These are phyloP conservation scores for Barnardius zonarius DNA, from an alignment of 2,113 vertebrate species.

Conservation along the genomic window DNA sequence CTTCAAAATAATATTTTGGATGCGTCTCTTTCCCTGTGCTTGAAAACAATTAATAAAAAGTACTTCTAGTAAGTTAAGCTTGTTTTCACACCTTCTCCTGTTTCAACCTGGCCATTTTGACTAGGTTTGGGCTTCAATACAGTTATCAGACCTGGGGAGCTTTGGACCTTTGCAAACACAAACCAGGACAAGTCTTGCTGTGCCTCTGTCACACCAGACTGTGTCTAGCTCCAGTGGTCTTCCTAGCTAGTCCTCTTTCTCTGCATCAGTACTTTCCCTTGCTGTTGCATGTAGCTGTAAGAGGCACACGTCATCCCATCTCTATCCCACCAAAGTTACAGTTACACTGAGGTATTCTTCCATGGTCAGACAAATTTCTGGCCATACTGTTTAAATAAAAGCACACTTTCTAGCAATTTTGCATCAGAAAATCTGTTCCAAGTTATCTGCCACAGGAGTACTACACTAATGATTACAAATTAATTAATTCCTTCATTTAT, in stretches of 20 bases:
- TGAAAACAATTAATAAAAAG: slow-evolving; percentile 20
- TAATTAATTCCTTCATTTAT: slow-evolving; percentile 24
- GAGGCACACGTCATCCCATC: not conserved
- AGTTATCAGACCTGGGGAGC: not conserved
- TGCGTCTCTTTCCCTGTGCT: slow-evolving; percentile 28
- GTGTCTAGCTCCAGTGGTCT: not conserved
- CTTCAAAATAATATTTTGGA: not conserved
- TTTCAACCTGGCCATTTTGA: not conserved
- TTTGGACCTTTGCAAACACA: not conserved
- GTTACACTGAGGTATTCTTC: not conserved
- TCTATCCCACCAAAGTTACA: not conserved
- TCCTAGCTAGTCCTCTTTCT: not conserved
- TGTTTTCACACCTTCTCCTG: not conserved
- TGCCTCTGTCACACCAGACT: not conserved
- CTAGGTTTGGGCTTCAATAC: not conserved
- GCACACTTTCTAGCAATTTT: not conserved
- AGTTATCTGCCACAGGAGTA: not conserved
- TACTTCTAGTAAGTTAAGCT: slow-evolving; percentile 15
- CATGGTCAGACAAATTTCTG: not conserved
- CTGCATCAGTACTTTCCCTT: not conserved
- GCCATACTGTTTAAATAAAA: not conserved
- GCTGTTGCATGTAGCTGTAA: not conserved
- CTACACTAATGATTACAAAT: not conserved
- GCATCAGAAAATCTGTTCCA: not conserved
- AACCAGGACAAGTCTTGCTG: not conserved